Conservation (phyloP, 2,888 invertebrate species). For the Dryobota labecula region DNA sequence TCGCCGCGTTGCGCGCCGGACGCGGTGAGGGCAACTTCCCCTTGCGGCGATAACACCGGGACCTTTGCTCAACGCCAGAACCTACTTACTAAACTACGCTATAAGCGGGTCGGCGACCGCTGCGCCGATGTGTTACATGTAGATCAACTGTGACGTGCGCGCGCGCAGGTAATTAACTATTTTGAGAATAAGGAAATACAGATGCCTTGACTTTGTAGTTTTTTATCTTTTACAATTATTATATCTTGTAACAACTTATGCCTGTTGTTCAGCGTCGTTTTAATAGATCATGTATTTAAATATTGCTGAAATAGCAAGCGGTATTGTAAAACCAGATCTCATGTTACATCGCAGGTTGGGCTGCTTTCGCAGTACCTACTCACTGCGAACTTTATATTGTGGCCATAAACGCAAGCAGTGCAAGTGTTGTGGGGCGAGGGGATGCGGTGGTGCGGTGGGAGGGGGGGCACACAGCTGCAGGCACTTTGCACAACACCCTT, state of each 20-base stretch:
- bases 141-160: background rate
- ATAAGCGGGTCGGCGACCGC: constrained; percentile 1
- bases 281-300: background rate
- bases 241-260: background rate
- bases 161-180: background rate
- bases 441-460: background rate
- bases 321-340: constrained; percentile 8
- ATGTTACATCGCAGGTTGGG: background rate
- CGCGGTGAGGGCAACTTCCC: constrained; percentile 14
- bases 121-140: background rate
- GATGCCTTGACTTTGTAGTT: background rate
- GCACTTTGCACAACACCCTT: constrained; percentile 74
- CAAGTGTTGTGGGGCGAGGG: constrained; percentile 8
- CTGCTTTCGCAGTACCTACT: background rate
- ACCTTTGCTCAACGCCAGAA: constrained; percentile 29
- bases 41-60: constrained; percentile 11
- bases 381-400: constrained; percentile 17
- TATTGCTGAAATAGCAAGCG: constrained; percentile 2
- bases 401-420: constrained; percentile 7
- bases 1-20: no score
- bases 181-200: constrained; percentile 10
- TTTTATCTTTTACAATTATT: no score
- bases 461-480: constrained; percentile 11
- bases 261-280: background rate
- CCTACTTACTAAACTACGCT: background rate